Base-by-base conservation (phyloP, 2,888 invertebrate genomes). In the Criorhina ranunculi region DNA sequence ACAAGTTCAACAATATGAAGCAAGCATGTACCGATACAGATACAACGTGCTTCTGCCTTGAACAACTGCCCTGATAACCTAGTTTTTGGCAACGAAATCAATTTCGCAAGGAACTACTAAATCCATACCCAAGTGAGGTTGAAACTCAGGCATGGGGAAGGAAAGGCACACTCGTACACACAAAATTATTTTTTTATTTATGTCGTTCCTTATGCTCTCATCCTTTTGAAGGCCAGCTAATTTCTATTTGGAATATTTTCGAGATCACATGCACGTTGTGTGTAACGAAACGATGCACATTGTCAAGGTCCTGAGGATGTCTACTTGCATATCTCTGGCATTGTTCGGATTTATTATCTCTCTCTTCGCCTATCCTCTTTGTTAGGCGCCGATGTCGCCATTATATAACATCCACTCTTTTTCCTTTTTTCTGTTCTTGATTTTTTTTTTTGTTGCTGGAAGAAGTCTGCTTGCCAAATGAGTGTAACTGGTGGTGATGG, bases 1-100 rank as follows among this genome's bases (percentile, higher is more conserved):
- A 24, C 24, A 24, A 4, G 46, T 46, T 46, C 19, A 9, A 49
- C 40, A 31, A 49, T 8, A 49, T 29, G 33, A 70, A 70, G 46
- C 29, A 55, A 55, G 37, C 19, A 24, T 46, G 24, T 67, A 42
- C 15, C 29, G n/a, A n/a, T 19, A 57, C 5, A 11, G 35, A 15
- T 57, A 55, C 42, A 51, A 8, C n/a, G 55, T 53, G 46, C 40
- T 46, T 51, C 44, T 62, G 59, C 82, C 85, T 85, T 76, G 75
- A 80, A 67, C 80, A 85, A 80, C 42, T 85, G 85, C 80, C 85
- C 85, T 53, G 69, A 80, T 85, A 85, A 85, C 85, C 85, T 76
- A 85, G 80, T 59, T 85, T 73, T 80, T 35, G 80, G 75, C 33
- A 69, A 46, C 24, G 42, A 53, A 85, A 80, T 80, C 85, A 80